Base-by-base conservation (phyloP, 37 sponge, comb jelly and placozoan genomes). In the Oscarella lobularis region DNA sequence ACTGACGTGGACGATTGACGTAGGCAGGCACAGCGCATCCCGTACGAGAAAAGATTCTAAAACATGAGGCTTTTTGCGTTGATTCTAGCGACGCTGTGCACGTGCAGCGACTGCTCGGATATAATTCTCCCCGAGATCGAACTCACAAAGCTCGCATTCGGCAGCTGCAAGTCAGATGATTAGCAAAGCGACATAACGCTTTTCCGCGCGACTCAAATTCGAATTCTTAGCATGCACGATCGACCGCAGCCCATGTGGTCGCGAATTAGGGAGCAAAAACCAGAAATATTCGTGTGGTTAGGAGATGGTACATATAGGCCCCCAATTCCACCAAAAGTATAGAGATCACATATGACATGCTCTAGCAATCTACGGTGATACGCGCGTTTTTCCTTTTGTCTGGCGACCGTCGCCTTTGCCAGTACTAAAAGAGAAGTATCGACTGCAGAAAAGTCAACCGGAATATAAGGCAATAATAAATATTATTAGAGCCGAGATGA, bases 401-500 rank as follows among this genome's bases (percentile, higher is more conserved):
- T 55, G 71, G 71, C 6, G 71, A 35, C 31, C 71, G 31, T 29
- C 6, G 29, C 6, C 71, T 5, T 4, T 68, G 29, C 4, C 6
- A 14, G 71, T 14, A 14, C 35, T 68, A 4, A 68, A 35, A 68
- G 71, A 68, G n/a, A 68, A 68, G 29, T 68, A n/a, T 34, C n/a
- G 4, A 4, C n/a, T 32, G 71, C 71, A 68, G 71, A 14, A 4
- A 68, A 4, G 29, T 20, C 6, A 68, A 5, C 71, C 71, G 71
- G 29, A 68, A n/a, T 68, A 68, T 34, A 48, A 48, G 20, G 60
- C 20, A 20, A 20, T 88, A 91, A 30, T 85, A 84, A 36, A 87
- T 85, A 40, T 87, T 87, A 36, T 40, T 70, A 20, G 41, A 66
- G 71, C 41, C 1, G 31, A 5, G 1, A 20, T 72, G 72, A 34